A percentile compares a stretch with the other conserved stretches of the same genome.
Evolutionary conservation across 2,113 vertebrate species (phyloP).

Genomic region (Corythornis vintsioides): DNA sequence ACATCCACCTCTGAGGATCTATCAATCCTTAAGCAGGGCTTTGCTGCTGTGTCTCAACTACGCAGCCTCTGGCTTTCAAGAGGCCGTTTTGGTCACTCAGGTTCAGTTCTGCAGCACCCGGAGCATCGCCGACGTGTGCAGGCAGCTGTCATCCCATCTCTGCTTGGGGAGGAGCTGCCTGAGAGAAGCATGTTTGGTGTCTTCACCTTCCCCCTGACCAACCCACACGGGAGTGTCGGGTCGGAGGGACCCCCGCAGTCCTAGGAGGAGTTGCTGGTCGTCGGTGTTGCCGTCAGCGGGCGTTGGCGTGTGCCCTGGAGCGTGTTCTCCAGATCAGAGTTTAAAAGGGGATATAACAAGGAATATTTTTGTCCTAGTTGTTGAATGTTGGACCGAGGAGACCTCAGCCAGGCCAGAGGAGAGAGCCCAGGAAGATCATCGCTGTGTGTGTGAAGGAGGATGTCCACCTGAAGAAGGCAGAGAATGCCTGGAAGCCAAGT

Average conservation of each 20-base stretch:
- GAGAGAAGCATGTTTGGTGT: not conserved
- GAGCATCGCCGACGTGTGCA: rapidly evolving
- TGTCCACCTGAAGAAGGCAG: constrained; percentile 90
- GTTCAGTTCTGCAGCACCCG: rapidly evolving
- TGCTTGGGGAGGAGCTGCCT: not conserved
- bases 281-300: not conserved
- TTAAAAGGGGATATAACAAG: constrained; percentile 36
- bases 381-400: constrained; percentile 84
- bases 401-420: constrained; percentile 81
- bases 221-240: not conserved
- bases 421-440: constrained; percentile 95
- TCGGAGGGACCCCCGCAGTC: not conserved
- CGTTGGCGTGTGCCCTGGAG: not conserved
- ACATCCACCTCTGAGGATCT: not conserved
- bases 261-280: not conserved
- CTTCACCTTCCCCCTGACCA: not conserved
- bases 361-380: constrained; percentile 78
- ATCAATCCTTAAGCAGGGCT: not conserved
- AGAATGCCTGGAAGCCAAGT: constrained; percentile 95
- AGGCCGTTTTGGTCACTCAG: rapidly evolving
- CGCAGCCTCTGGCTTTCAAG: not conserved
- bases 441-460: constrained; percentile 91
- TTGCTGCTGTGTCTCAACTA: not conserved
- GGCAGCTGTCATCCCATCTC: not conserved
- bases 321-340: not conserved